Percentiles rank a stretch among this genome's conserved stretches.
Evolutionary conservation across 2,113 vertebrate genomes (phyloP).

Genomic region (Cephalophus harveyi): DNA sequence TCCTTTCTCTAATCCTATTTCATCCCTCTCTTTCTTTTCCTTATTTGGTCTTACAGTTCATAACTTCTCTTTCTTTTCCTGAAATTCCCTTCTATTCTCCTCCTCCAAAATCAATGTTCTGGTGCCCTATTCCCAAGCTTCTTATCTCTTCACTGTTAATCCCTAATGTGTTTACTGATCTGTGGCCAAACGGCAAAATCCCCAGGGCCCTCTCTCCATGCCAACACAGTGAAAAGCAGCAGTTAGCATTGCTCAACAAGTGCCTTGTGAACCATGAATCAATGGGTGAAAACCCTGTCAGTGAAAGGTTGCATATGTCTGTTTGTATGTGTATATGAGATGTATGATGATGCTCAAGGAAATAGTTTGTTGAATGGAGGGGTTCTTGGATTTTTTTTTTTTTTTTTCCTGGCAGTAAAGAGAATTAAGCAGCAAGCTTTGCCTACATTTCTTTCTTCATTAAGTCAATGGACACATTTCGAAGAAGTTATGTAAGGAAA

Average conservation of each 20-base stretch:
- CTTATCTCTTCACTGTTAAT: constrained; percentile 35
- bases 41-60: background rate
- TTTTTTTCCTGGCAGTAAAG: background rate
- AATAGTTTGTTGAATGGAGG: background rate
- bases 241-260: constrained; percentile 25
- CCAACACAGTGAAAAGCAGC: constrained; percentile 17
- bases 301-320: background rate
- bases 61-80: constrained; percentile 36
- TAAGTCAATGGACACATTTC: background rate
- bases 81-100: constrained; percentile 2
- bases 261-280: background rate
- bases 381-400: background rate
- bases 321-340: background rate
- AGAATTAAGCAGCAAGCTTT: constrained; percentile 16
- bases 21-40: background rate
- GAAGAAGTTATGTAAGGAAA: constrained; percentile 15
- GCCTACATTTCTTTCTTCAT: constrained; percentile 14
- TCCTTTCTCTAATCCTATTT: constrained; percentile 6
- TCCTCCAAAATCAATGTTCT: background rate
- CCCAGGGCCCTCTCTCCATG: background rate
- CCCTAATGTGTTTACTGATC: constrained; percentile 35
- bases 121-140: background rate
- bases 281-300: background rate
- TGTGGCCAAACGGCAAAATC: constrained; percentile 37
- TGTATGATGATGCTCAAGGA: background rate